Evolutionary conservation across 2,888 invertebrate species (phyloP).

Genomic region (Thysanoteuthis rhombus): DNA sequence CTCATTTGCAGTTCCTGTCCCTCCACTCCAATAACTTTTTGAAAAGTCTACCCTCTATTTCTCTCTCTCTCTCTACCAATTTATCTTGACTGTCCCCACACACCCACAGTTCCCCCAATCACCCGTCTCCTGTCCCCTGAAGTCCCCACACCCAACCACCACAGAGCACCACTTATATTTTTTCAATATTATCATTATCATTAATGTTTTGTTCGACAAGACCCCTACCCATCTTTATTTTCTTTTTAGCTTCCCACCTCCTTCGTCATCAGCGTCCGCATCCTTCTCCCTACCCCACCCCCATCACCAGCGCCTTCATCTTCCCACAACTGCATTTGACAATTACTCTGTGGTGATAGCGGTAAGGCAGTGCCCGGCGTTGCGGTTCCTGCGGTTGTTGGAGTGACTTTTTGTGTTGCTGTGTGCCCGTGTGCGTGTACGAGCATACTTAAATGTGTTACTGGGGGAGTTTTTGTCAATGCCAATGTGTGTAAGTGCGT

Average conservation of each 20-base stretch:
- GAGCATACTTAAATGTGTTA: neutral
- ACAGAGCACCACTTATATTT: neutral
- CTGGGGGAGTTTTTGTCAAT: neutral
- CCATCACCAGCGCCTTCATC: neutral
- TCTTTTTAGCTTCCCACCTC: neutral
- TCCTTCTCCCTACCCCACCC: neutral
- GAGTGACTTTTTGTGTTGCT: neutral
- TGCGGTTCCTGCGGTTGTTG: neutral
- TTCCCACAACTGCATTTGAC: constrained; percentile 12
- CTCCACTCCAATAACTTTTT: no score
- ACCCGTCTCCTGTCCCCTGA: neutral
- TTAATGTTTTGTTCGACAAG: neutral
- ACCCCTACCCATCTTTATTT: neutral
- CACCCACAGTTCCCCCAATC: neutral
- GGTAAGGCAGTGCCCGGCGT: neutral
- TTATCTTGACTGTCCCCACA: neutral
- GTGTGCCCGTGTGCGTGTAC: neutral
- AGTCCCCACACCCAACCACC: neutral
- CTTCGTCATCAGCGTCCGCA: neutral
- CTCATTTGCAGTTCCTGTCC: neutral
- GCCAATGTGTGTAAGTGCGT: neutral
- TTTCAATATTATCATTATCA: constrained; percentile 12
- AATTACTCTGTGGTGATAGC: constrained; percentile 12
- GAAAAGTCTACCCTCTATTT: neutral
- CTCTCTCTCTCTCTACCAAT: neutral